phyloP scores from a whole-genome alignment of 2,888 invertebrate species.

The Pandemis heparana region DNA sequence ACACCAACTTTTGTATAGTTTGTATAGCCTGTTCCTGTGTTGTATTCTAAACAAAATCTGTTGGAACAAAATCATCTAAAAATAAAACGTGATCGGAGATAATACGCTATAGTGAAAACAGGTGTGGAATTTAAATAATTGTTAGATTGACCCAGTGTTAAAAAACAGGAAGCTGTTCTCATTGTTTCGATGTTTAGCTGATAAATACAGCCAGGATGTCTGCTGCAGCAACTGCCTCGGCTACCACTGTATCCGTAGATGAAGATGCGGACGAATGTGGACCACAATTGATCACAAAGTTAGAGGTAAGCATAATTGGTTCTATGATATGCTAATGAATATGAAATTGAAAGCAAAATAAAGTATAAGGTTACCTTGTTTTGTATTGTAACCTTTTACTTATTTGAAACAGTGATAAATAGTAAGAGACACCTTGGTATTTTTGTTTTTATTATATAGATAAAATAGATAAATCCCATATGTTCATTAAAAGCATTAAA shows the following conservation, averaged over 20 bases:
- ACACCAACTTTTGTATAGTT: background rate
- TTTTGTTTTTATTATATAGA: too few species aligned
- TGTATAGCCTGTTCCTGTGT: background rate
- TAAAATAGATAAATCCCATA: too few species aligned
- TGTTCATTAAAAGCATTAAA: too few species aligned
- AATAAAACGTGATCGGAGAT: background rate
- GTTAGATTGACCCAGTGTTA: background rate
- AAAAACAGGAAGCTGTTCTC: slow-evolving; percentile 6
- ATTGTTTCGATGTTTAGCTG: slow-evolving; percentile 58
- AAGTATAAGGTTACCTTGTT: background rate
- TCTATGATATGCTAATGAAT: too few species aligned
- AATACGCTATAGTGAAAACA: background rate
- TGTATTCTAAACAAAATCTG: too few species aligned
- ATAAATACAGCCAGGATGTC: slow-evolving; percentile 44
- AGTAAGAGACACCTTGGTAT: too few species aligned
- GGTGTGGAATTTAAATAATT: background rate
- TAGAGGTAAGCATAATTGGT: slow-evolving; percentile 87
- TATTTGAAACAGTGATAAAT: too few species aligned
- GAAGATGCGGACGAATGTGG: slow-evolving; percentile 89
- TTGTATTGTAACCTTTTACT: too few species aligned
- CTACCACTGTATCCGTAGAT: slow-evolving; percentile 79
- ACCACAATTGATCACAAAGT: slow-evolving; percentile 88
- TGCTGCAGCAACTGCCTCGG: slow-evolving; percentile 80
- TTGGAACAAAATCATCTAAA: background rate
- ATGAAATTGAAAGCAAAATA: background rate